Evolutionary conservation across 2,888 invertebrate genomes (phyloP), one percentile per base, ranked within the genome.

Genomic region (Ochropacha duplaris): DNA sequence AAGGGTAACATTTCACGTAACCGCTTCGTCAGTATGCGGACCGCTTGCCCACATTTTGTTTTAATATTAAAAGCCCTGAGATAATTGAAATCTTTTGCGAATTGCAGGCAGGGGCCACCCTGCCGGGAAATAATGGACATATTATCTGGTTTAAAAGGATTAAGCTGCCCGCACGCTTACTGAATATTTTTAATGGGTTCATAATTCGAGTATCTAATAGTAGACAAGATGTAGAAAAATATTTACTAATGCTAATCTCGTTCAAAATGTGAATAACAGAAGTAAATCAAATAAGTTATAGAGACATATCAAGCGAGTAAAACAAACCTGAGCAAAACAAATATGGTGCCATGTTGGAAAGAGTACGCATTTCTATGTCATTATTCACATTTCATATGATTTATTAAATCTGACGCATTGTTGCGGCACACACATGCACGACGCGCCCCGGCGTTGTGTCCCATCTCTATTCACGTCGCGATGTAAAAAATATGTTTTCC

Each of bases 1-100:
- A 69, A 60, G 56, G 66, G 61, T 64, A 39, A 57, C n/a, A 57
- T 44, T 57, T 52, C 54, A 52, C 28, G 62, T 54, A 62, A 69
- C 56, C 55, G 59, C 55, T 54, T 58, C 59, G 49, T 54, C 44
- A 22, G 50, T 54, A 44, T 44, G 66, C 56, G 68, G 64, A 54
- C 57, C 59, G 57, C 57, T 57, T 57, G 55, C 44, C 19, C 34
- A 54, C 54, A 28, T 60, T 61, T 31, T 56, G 51, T 11, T 68
- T 72, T 68, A 64, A 69, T 69, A 72, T 71, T 74, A 68, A 74
- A 73, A 69, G 57, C 62, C 56, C 54, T 57, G 64, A 66, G 75
- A 72, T 80, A 80, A 80, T 79, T 79, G 71, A 76, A 79, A 81
- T 74, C 71, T 74, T 68, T 63, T 64, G 67, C 64, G 67, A 71